phyloP scores from a whole-genome alignment of 2,113 vertebrate genomes.

The Malaclemys terrapin region DNA sequence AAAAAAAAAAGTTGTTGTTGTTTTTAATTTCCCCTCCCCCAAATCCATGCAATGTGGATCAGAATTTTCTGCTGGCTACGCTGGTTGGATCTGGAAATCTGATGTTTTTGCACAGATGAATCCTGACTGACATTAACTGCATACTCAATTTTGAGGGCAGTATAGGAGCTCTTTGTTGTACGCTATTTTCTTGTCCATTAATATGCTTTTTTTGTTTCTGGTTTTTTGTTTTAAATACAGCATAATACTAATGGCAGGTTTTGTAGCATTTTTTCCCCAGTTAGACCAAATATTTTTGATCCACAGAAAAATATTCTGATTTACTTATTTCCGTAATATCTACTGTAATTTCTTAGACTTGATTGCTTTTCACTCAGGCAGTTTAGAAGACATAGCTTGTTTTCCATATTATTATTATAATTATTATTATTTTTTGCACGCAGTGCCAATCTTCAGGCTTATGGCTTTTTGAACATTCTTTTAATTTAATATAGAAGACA shows the following conservation, averaged over 20 bases:
- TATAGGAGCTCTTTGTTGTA: conserved; percentile 65
- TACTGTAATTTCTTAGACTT: conserved; percentile 69
- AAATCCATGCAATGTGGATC: conserved; percentile 96
- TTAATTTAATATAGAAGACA: conserved; percentile 75
- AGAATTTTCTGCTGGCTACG: conserved; percentile 94
- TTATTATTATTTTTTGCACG: conserved; percentile 67
- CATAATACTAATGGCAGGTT: conserved; percentile 85
- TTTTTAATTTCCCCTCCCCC: conserved; percentile 76
- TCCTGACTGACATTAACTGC: conserved; percentile 86
- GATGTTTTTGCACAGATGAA: conserved; percentile 89
- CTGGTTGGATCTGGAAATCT: conserved; percentile 89
- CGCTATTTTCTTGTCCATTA: conserved; percentile 58
- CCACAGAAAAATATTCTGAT: conserved; percentile 76
- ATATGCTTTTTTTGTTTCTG: conserved; percentile 55
- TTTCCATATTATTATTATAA: conserved; percentile 50
- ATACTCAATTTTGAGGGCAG: conserved; percentile 87
- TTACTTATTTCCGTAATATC: conserved; percentile 69
- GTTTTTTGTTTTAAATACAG: conserved; percentile 52
- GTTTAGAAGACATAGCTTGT: conserved; percentile 80
- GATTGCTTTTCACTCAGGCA: conserved; percentile 83
- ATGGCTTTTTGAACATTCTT: conserved; percentile 84
- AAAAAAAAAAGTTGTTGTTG: conserved; percentile 86
- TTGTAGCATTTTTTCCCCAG: conserved; percentile 74
- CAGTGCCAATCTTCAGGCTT: conserved; percentile 83
- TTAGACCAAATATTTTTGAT: conserved; percentile 77